Base-by-base conservation (phyloP, 1,140 invertebrate genomes). In the Globodera rostochiensis region DNA sequence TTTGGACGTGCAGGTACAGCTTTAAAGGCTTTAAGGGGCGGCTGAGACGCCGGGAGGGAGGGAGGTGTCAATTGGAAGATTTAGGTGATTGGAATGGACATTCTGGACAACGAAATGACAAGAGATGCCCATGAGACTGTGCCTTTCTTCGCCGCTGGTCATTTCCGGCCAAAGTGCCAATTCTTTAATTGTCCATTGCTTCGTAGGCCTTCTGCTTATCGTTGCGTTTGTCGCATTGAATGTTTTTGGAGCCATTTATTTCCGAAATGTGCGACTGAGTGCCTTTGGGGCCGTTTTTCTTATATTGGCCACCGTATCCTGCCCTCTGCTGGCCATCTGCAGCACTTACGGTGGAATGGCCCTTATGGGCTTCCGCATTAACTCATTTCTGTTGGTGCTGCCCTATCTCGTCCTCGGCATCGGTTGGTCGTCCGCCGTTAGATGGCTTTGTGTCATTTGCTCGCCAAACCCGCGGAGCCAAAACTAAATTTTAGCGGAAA, bases 301-400 rank as follows among this genome's bases (percentile, higher is more conserved):
- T 5, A 77, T 83, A 11, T 13, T 83, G 21, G 84, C 80, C 1
- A 80, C 83, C 6, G 82, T 79, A 8, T 45, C 83, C 2, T 88
- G 83, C 73, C 86, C 86, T 4, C 78, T 88, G 49, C 71, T 88
- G 15, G 86, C 87, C 46, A 87, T 87, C n/a, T 69, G 60, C 15
- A 74, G 84, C 6, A 83, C 87, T 19, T 88, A 83, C 74, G 87
- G 87, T 7, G 73, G 85, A 6, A 80, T 88, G 13, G 84, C 87
- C 1, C 67, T 86, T 5, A 57, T 87, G 25, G 86, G 85, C 21
- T 36, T 87, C 8, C 79, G 88, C 21, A 81, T 85, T 5, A 88
- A 88, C 71, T 88, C 87, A 1, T 89, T 88, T 67, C 83, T 88
- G 77, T 81, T 88, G 36, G 83, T 88, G 15, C 86, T 89, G 83